Conservation (phyloP, 2,113 vertebrate species). For the Pelvicachromis taeniatus region DNA sequence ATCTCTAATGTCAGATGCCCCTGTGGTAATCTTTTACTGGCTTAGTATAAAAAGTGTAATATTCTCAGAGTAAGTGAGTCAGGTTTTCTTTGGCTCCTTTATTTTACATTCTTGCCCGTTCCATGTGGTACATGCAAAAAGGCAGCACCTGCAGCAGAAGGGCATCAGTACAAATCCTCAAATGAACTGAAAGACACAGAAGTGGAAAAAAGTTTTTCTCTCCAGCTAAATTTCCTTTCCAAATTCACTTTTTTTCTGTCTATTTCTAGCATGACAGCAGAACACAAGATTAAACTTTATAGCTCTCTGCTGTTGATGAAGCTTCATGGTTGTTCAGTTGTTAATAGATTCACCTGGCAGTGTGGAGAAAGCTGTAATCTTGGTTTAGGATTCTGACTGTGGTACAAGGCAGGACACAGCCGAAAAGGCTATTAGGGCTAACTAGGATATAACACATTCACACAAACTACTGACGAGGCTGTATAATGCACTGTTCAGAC, state of each 20-base stretch:
- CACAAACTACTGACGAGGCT: neutral
- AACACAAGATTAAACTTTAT: neutral
- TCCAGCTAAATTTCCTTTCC: neutral
- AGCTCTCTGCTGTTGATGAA: neutral
- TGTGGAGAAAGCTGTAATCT: neutral
- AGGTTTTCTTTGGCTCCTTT: neutral
- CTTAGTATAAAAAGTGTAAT: neutral
- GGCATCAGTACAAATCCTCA: neutral
- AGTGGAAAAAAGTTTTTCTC: neutral
- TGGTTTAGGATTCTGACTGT: neutral
- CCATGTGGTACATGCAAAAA: neutral
- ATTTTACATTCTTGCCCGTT: neutral
- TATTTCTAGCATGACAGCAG: neutral
- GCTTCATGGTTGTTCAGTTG: neutral
- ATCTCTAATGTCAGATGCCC: neutral
- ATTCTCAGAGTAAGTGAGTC: neutral
- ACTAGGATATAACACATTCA: neutral
- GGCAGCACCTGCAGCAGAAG: neutral
- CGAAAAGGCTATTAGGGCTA: neutral
- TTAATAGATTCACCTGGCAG: neutral
- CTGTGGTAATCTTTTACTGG: neutral
- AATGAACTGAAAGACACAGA: neutral
- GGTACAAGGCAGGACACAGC: neutral
- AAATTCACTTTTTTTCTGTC: neutral
- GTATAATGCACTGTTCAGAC: neutral